Evolutionary conservation across 2,888 invertebrate genomes (phyloP), one percentile per base, ranked within the genome.

Genomic region (Acanthosepion esculentum): DNA sequence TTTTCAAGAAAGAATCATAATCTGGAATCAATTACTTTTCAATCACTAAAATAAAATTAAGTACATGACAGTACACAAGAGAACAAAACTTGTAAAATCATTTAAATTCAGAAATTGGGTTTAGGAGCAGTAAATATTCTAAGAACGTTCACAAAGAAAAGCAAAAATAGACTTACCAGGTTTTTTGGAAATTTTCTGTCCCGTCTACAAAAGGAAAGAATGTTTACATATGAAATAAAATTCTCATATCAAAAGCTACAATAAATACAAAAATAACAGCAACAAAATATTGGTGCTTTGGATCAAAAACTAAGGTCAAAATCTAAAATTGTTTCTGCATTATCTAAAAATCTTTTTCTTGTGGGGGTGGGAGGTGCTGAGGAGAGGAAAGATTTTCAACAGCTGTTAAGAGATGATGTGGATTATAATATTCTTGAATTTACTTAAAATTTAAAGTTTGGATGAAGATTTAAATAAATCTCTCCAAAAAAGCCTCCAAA

Each of bases 151-250:
- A 48, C 1, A 48, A 20, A 20, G 20, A 48, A 92, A 92, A 50
- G 29, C 23, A 29, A 92, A 92, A 15, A 26, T 8, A 23, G 29
- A 93, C 93, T 48, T 20, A 93, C 93, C 93, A 53, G 93, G 93
- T n/a, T 93, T 93, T 53, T 93, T 93, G 5, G 48, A 53, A 18
- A 29, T n/a, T 93, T 93, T 93, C 18, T 93, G 93, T 93, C 93
- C 93, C 2, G 93, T 50, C 93, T 93, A 93, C 48, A 93, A 93
- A 48, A 78, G 48, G 20, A 48, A 48, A 92, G 12, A 92, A 48
- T 15, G 29, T 92, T 92, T 23, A 92, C 29, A 92, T 53, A 48
- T 93, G 92, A 93, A 93, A 48, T 53, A 48, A 93, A 93, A 48
- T 50, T 53, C n/a, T 33, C 33, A 78, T n/a, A 78, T 33, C 15